phyloP scores from a whole-genome alignment of 2,113 vertebrate genomes.

The Perca flavescens region DNA sequence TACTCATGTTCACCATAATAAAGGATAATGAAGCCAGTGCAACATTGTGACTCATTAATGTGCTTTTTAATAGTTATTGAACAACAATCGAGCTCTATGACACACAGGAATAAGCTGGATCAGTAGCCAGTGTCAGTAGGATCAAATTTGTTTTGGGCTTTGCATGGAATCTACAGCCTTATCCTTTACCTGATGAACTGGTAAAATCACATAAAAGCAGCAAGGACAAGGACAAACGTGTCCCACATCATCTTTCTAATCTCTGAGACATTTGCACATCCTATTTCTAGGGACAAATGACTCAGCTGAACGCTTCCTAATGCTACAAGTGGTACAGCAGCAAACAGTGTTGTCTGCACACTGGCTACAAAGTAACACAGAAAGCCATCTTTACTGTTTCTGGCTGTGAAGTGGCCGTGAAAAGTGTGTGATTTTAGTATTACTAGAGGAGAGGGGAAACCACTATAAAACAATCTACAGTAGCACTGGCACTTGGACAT shows the following conservation, averaged over 20 bases:
- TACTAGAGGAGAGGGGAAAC: slow-evolving; percentile 37
- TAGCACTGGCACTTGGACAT: slow-evolving; percentile 72
- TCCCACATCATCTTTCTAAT: slow-evolving; percentile 13
- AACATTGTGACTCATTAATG: too few species aligned
- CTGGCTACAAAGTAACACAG: slow-evolving; percentile 41
- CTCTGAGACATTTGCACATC: background rate
- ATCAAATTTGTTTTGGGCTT: background rate
- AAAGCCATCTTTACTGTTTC: slow-evolving; percentile 12
- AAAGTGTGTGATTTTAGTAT: slow-evolving; percentile 46
- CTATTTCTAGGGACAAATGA: slow-evolving; percentile 19
- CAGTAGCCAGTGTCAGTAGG: background rate
- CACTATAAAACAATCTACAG: slow-evolving; percentile 66
- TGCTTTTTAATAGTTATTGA: too few species aligned
- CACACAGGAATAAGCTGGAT: too few species aligned
- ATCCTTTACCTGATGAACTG: background rate
- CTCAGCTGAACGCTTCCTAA: slow-evolving; percentile 1
- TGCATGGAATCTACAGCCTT: background rate
- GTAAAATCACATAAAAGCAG: slow-evolving; percentile 2
- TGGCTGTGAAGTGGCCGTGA: slow-evolving; percentile 41
- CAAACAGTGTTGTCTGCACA: slow-evolving; percentile 30
- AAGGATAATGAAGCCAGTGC: background rate
- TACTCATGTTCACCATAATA: background rate
- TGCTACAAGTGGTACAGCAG: slow-evolving; percentile 44
- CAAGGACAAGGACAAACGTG: background rate
- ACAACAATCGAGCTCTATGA: background rate